phyloP scores from a whole-genome alignment of 1,140 invertebrate genomes.

The Caenorhabditis inopinata region DNA sequence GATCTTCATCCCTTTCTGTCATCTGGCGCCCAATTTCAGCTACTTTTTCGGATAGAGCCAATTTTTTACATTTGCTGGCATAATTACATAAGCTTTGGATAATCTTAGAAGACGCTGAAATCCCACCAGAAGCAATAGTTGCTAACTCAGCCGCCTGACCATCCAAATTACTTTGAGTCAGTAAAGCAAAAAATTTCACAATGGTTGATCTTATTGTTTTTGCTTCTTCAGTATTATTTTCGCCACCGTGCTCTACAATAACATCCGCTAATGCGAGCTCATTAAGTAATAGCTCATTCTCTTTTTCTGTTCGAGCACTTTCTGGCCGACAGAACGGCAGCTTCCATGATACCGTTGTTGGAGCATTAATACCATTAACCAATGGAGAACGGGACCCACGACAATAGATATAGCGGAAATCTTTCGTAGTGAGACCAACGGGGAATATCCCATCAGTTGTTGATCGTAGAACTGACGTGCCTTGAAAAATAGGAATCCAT shows the following conservation, averaged over 20 bases:
- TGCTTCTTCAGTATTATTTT: not conserved
- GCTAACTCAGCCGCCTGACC: not conserved
- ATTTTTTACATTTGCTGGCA: not conserved
- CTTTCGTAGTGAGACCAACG: not conserved
- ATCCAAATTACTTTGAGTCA: not conserved
- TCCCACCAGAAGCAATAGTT: not conserved
- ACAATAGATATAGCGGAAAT: slow-evolving; percentile 25
- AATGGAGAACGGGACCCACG: not conserved
- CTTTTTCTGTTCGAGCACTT: not conserved
- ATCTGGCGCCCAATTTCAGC: not conserved
- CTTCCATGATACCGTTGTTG: not conserved
- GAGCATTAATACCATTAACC: not conserved
- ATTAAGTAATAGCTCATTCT: not conserved
- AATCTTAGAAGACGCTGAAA: not conserved
- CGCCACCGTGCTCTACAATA: not conserved
- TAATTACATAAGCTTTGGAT: not conserved
- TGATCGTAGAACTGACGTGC: not conserved
- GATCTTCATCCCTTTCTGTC: not conserved
- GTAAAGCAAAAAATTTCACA: not conserved
- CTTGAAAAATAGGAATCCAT: slow-evolving; percentile 25
- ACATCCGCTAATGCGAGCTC: not conserved
- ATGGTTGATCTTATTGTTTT: not conserved
- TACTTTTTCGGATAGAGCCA: not conserved
- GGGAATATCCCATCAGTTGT: not conserved
- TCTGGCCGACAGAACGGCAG: slow-evolving; percentile 2